A percentile compares a stretch with the other conserved stretches of the same genome.
phyloP scores from a whole-genome alignment of 1,140 invertebrate genomes.

The Drosophila albomicans region DNA sequence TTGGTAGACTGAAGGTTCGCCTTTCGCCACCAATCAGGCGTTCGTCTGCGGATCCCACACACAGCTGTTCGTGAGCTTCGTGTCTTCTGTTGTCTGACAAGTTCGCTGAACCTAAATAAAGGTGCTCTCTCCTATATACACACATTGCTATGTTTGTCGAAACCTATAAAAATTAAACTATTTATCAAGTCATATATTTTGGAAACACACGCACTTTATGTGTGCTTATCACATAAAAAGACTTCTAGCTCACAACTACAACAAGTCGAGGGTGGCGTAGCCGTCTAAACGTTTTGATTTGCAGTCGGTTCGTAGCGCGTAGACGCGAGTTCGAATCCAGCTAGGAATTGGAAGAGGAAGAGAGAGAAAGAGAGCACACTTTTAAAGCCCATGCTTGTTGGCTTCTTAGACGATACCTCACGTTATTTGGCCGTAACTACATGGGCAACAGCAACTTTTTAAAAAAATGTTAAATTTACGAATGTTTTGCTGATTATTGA shows the following conservation, averaged over 20 bases:
- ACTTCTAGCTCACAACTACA: constrained; percentile 11
- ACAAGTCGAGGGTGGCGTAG: constrained; percentile 41
- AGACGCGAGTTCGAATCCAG: constrained; percentile 47
- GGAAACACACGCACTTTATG: not conserved
- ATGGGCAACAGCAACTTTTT: constrained; percentile 72
- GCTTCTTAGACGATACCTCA: constrained; percentile 72
- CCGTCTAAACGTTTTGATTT: constrained; percentile 49
- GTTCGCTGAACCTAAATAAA: constrained; percentile 47
- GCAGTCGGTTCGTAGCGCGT: not conserved
- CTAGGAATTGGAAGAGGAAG: no score
- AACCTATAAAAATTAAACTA: constrained; percentile 31
- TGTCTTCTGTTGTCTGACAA: constrained; percentile 26
- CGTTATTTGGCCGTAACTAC: constrained; percentile 78
- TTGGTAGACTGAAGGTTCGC: constrained; percentile 20
- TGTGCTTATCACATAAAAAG: not conserved
- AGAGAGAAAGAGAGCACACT: not conserved
- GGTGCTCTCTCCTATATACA: constrained; percentile 8
- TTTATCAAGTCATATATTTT: constrained; percentile 26
- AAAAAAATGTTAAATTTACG: no score
- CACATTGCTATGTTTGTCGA: constrained; percentile 14
- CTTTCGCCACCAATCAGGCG: constrained; percentile 41
- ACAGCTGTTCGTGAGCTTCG: constrained; percentile 43
- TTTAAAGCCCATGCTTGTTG: constrained; percentile 72
- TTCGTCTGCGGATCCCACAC: constrained; percentile 19
- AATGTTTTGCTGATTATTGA: constrained; percentile 16